Base-by-base conservation (phyloP, 2,888 invertebrate genomes). In the Scaptodrosophila latifasciaeformis region DNA sequence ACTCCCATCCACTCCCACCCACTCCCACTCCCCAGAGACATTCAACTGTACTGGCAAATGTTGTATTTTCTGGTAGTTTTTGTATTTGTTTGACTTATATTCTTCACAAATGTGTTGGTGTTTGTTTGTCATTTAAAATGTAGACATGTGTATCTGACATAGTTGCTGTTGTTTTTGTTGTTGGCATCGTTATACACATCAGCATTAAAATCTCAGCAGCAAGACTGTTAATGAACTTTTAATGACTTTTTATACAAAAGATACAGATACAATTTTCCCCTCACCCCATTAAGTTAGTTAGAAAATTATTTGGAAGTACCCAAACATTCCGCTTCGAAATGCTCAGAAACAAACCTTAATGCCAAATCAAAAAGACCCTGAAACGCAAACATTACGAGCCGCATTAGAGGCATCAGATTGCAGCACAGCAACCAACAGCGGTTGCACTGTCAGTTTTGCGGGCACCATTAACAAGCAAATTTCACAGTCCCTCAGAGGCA, bases 201-300 rank as follows among this genome's bases (percentile, higher is more conserved):
- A 56, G 65, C 67, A 72, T 81, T 64, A 65, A 80, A 77, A 70
- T 80, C 62, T 59, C 63, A 60, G 70, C 67, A 60, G 70, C 67
- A 82, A 82, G 68, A 74, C 80, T 82, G 79, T 79, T 82, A 79
- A 79, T 79, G 79, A 79, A 79, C 82, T 82, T 79, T 79, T 79
- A 79, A 79, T 82, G 83, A 80, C 78, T 82, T 79, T 81, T 74
- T 64, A 61, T 49, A 59, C 71, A 54, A 49, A 57, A 58, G n/a
- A 49, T 50, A 53, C 49, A 54, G 19, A 13, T 42, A 53, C 54
- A 59, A 34, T 48, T 45, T 39, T 37, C 39, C 19, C 42, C 59
- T 37, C 60, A 58, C 49, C 45, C 35, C 43, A 48, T 29, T n/a
- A n/a, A n/a, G n/a, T n/a, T n/a, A n/a, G n/a, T n/a, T n/a, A n/a